Evolutionary conservation across 2,888 invertebrate genomes (phyloP).

Genomic region (Parnassius smintheus): DNA sequence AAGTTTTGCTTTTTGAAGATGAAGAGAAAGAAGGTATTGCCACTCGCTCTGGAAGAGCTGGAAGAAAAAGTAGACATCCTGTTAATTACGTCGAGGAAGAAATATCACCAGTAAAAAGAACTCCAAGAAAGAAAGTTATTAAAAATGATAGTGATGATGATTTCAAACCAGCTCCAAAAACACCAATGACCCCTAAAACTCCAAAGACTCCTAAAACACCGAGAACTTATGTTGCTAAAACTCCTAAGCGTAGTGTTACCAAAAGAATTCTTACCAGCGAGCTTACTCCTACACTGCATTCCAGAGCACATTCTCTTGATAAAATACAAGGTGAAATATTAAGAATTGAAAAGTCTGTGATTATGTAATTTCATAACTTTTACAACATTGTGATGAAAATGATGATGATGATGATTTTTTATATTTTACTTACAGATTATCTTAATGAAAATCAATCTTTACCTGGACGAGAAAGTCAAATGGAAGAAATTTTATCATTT

Average conservation of each 20-base stretch:
- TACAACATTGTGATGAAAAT: no score
- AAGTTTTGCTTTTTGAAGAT: constrained; percentile 59
- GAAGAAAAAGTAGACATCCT: constrained; percentile 47
- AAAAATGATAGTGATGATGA: constrained; percentile 58
- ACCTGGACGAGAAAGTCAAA: constrained; percentile 68
- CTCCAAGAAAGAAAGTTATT: constrained; percentile 46
- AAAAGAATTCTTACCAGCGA: constrained; percentile 60
- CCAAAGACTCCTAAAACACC: constrained; percentile 33
- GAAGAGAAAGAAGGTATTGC: constrained; percentile 45
- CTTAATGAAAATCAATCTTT: constrained; percentile 58
- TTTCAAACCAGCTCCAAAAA: constrained; percentile 44
- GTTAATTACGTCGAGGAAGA: constrained; percentile 57
- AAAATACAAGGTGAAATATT: constrained; percentile 54
- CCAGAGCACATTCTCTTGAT: constrained; percentile 62
- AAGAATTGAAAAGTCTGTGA: no score
- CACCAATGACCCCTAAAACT: constrained; percentile 35
- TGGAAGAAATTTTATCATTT: constrained; percentile 72
- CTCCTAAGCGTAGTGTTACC: constrained; percentile 52
- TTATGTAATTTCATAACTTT: no score
- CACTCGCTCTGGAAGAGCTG: constrained; percentile 56
- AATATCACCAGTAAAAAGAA: constrained; percentile 53
- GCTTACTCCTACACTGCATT: constrained; percentile 61
- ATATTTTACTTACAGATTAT: constrained; percentile 45
- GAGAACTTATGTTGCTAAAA: constrained; percentile 36
- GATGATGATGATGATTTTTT: no score